Percentiles rank a stretch among this genome's conserved stretches.
These are phyloP conservation scores for Episyrphus balteatus DNA, from an alignment of 1,140 invertebrate species.

Conservation along the genomic window DNA sequence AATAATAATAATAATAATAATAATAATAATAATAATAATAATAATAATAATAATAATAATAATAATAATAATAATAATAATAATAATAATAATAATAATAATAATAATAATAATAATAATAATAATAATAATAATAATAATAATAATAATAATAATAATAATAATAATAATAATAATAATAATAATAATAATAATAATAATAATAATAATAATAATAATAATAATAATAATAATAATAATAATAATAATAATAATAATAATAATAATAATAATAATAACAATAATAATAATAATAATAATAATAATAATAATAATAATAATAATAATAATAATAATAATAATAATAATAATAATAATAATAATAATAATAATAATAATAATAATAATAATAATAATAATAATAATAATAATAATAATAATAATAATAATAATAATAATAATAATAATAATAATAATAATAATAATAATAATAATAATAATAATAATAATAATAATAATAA, in stretches of 20 bases:
- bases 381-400: neutral
- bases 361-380: neutral
- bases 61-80: too few relatives aligned
- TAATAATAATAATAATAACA: neutral
- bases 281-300: neutral
- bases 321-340: neutral
- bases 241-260: neutral
- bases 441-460: neutral
- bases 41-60: too few relatives aligned
- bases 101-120: too few relatives aligned
- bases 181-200: neutral
- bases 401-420: neutral
- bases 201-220: neutral
- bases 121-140: too few relatives aligned
- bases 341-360: neutral
- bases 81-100: too few relatives aligned
- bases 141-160: too few relatives aligned
- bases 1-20: too few relatives aligned
- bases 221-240: neutral
- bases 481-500: neutral
- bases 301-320: neutral
- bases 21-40: too few relatives aligned
- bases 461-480: neutral
- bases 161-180: too few relatives aligned
- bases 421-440: neutral